Evolutionary conservation across 1,140 invertebrate species (phyloP), one percentile per base, ranked within the genome.

Genomic region (Formica selysi): DNA sequence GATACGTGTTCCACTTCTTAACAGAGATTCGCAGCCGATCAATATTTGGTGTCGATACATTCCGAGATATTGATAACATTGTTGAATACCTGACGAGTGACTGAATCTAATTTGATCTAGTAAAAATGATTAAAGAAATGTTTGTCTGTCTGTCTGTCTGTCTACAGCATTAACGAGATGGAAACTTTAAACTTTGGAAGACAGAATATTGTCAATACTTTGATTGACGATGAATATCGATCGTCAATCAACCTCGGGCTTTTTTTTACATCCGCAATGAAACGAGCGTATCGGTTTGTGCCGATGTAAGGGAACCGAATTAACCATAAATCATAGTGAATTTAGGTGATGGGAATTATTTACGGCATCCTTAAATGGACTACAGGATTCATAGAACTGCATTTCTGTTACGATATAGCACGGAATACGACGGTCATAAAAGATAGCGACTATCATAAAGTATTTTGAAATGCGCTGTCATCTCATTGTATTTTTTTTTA

Each of bases 361-460:
- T 89, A 89, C 61, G 83, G 48, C 26, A 44, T 38, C 41, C 65
- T 89, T 87, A 65, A 71, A 64, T 67, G 26, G 74, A 57, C 48
- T 62, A 59, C 64, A 13, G 88, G 59, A 87, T 79, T 86, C 81
- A 78, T 78, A 41, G 61, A 67, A 73, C 73, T 79, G 80, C 73
- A 65, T 73, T 88, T 79, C 83, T 89, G 41, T 70, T 86, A 80
- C 57, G 74, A 76, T 88, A 73, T 61, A 70, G 87, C 87, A 89
- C 85, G 86, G 51, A 86, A 88, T 85, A 88, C 83, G 83, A 88
- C 85, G 76, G 70, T 54, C 76, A 62, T 88, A 87, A 88, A 89
- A 87, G 87, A 89, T 88, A 86, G 88, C 81, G 86, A 71, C 87
- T 54, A 76, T 88, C 67, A 65, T 89, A 89, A 89, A 89, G 78